Conservation (phyloP, 2,888 invertebrate genomes). For the Rhimphoctona megacephalus region DNA sequence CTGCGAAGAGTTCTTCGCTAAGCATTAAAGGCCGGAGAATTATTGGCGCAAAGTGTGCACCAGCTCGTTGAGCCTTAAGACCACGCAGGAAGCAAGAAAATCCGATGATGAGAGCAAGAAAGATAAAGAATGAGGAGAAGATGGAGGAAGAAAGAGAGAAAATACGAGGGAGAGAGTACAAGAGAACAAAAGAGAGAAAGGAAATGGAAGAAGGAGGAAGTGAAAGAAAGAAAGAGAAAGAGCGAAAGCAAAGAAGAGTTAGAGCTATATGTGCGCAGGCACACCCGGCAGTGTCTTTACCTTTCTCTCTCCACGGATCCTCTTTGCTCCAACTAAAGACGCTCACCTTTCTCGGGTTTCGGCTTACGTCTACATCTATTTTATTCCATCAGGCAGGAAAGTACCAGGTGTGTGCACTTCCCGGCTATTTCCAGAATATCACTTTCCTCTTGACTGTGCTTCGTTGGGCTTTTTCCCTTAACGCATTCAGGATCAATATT, state of each 20-base stretch:
- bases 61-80: slow-evolving; percentile 31
- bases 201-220: slow-evolving; percentile 4
- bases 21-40: slow-evolving; percentile 15
- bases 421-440: slow-evolving; percentile 42
- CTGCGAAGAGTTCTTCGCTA: slow-evolving; percentile 17
- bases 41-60: slow-evolving; percentile 16
- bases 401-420: slow-evolving; percentile 54
- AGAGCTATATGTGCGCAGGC: slow-evolving; percentile 15
- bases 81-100: slow-evolving; percentile 15
- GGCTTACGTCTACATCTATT: slow-evolving; percentile 61
- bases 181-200: background rate
- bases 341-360: slow-evolving; percentile 61
- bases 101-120: background rate
- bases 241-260: slow-evolving; percentile 9
- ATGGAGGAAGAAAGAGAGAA: background rate
- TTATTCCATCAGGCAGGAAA: slow-evolving; percentile 52
- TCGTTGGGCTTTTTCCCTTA: slow-evolving; percentile 40
- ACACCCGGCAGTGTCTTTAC: slow-evolving; percentile 43
- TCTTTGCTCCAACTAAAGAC: slow-evolving; percentile 52
- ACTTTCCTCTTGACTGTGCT: slow-evolving; percentile 31
- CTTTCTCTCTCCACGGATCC: slow-evolving; percentile 53
- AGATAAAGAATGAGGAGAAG: background rate
- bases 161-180: slow-evolving; percentile 11
- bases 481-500: slow-evolving; percentile 21
- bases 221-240: background rate